Conservation (phyloP, 2,888 invertebrate genomes). For the Ormyrus thymus region DNA sequence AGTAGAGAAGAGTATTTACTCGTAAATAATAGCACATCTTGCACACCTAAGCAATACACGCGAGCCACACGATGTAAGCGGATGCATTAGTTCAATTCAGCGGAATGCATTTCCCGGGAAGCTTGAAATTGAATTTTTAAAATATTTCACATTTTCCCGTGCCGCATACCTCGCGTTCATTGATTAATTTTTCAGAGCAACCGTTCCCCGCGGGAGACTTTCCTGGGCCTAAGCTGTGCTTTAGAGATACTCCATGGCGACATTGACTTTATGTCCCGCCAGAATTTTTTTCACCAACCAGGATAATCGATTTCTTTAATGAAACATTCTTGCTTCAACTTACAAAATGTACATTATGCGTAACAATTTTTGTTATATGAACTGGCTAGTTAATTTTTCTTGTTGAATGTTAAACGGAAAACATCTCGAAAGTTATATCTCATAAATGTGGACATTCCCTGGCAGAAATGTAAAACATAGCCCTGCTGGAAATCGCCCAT, state of each 20-base stretch:
- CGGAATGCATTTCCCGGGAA: constrained; percentile 4
- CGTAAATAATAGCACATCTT: too few relatives aligned
- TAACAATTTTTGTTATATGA: too few relatives aligned
- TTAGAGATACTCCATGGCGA: constrained; percentile 8
- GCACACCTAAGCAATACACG: not conserved
- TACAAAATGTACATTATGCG: too few relatives aligned
- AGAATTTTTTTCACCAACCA: not conserved
- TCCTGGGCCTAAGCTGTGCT: not conserved
- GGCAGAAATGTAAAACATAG: too few relatives aligned
- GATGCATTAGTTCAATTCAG: constrained; percentile 1
- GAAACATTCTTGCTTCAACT: too few relatives aligned
- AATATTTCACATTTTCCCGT: not conserved
- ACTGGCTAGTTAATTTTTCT: too few relatives aligned
- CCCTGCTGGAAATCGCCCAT: too few relatives aligned
- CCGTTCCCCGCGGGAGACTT: constrained; percentile 6
- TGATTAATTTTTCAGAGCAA: constrained; percentile 40
- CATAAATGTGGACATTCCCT: too few relatives aligned
- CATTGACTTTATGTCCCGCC: constrained; percentile 3
- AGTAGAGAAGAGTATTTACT: too few relatives aligned
- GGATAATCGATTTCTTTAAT: too few relatives aligned
- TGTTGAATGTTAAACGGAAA: too few relatives aligned
- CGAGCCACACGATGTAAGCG: not conserved
- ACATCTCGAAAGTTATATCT: too few relatives aligned
- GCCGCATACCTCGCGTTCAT: not conserved
- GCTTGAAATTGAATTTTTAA: constrained; percentile 22